Evolutionary conservation across 2,113 vertebrate species (phyloP).

Genomic region (Scalopus aquaticus): DNA sequence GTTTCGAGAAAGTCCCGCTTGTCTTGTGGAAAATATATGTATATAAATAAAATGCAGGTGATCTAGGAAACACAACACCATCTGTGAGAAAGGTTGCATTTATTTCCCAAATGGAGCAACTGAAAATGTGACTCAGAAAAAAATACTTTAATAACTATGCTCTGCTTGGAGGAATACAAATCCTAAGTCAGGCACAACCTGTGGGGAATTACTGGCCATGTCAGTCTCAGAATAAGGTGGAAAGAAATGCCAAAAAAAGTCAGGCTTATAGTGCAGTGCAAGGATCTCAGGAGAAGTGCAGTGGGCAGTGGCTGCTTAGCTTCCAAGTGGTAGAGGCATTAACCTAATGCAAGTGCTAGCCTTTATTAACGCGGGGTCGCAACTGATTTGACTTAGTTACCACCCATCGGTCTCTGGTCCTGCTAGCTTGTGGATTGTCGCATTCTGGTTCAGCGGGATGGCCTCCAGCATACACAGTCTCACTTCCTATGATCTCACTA

Average conservation of each 20-base stretch:
- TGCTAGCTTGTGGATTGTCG: not conserved
- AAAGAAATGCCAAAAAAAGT: not conserved
- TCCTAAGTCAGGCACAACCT: not conserved
- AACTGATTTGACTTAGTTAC: not conserved
- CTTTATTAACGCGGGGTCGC: not conserved
- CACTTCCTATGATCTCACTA: not conserved
- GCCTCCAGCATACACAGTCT: not conserved
- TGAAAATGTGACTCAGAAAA: not conserved
- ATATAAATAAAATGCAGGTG: not conserved
- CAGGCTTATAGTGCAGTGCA: not conserved
- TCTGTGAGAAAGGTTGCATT: not conserved
- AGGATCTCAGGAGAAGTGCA: not conserved
- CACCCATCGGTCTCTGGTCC: not conserved
- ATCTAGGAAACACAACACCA: not conserved
- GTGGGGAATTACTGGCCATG: not conserved
- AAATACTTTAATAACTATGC: conserved; percentile 10
- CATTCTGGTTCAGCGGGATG: not conserved
- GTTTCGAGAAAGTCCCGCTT: not conserved
- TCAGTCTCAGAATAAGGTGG: not conserved
- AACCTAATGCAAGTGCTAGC: not conserved
- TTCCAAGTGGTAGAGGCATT: not conserved
- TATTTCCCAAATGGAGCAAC: conserved; percentile 11
- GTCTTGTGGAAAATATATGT: not conserved
- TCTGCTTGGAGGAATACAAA: not conserved
- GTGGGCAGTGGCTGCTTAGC: not conserved